These are phyloP conservation scores for Euphonia xanthogaster DNA, from an alignment of 2,797 vertebrate species.

Conservation along the genomic window DNA sequence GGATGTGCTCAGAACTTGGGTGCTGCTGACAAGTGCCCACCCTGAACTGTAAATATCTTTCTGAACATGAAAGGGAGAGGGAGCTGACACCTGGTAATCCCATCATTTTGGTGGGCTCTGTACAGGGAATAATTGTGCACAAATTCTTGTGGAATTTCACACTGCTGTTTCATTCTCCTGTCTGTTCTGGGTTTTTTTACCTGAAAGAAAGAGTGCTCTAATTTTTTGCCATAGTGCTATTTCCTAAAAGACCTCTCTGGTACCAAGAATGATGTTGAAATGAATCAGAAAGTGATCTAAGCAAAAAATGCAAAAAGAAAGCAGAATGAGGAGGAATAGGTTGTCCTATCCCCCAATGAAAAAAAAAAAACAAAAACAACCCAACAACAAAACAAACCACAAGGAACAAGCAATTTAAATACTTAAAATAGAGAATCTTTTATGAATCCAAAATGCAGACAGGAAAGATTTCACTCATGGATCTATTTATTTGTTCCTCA, in stretches of 20 bases:
- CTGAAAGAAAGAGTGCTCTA: not conserved
- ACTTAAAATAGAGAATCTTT: not conserved
- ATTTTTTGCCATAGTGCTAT: not conserved
- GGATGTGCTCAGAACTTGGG: not conserved
- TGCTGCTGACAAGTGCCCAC: not conserved
- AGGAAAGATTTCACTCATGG: not conserved
- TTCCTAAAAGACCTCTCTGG: not conserved
- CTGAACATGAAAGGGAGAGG: not conserved
- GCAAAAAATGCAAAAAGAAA: not conserved
- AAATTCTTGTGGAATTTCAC: not conserved
- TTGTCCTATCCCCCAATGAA: not conserved
- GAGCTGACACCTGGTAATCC: not conserved
- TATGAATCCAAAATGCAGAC: not conserved
- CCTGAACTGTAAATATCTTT: not conserved
- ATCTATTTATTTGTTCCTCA: not conserved
- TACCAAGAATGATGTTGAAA: not conserved
- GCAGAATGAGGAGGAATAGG: not conserved
- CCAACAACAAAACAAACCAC: not conserved
- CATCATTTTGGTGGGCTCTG: not conserved
- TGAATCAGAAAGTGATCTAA: not conserved
- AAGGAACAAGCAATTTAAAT: not conserved
- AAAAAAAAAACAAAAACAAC: too few species aligned
- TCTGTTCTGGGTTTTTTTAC: not conserved
- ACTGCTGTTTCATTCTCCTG: not conserved
- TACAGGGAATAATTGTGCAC: not conserved